Percentiles rank a stretch among this genome's conserved stretches.
Conservation (phyloP, 1,140 invertebrate species). For the Nephotettix cincticeps region DNA sequence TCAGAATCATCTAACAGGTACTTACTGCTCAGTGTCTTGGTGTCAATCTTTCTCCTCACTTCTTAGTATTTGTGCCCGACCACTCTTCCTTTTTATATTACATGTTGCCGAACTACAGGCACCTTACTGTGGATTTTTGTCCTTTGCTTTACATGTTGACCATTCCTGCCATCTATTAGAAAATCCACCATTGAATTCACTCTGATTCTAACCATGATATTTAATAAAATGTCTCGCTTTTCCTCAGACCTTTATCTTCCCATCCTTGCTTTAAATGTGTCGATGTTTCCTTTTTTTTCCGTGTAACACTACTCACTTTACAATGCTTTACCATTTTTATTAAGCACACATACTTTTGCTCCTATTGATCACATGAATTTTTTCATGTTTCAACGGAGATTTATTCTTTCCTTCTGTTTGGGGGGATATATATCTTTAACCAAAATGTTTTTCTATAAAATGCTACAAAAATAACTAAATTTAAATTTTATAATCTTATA, state of each 20-base stretch:
- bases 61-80: neutral
- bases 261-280: conserved; percentile 21
- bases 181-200: neutral
- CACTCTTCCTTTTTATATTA: neutral
- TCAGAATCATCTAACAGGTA: conserved; percentile 45
- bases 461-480: no score
- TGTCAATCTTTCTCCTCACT: conserved; percentile 30
- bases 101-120: neutral
- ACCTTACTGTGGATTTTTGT: neutral
- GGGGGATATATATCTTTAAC: no score
- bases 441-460: no score
- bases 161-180: neutral
- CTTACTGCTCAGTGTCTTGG: conserved; percentile 37
- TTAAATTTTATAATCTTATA: no score
- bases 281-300: neutral
- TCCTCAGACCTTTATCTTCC: neutral
- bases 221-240: neutral
- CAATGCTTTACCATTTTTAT: no score
- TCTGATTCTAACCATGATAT: neutral
- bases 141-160: neutral
- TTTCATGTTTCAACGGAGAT: no score
- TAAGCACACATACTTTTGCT: no score
- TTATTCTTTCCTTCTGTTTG: no score
- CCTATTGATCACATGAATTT: no score
- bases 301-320: no score